phyloP scores from a whole-genome alignment of 2,888 invertebrate species.

The Allygus modestus region DNA sequence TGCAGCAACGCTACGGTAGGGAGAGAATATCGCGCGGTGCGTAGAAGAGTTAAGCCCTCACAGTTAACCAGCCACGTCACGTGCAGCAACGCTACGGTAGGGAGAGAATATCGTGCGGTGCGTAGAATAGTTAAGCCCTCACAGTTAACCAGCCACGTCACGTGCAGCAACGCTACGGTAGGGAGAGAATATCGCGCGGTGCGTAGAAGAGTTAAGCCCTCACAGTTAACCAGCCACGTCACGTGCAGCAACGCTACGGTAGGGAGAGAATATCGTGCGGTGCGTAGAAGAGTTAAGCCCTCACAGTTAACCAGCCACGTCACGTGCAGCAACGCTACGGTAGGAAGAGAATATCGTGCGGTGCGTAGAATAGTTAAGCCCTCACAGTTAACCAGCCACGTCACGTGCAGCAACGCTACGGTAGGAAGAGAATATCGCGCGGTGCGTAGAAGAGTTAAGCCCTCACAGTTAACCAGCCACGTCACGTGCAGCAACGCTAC shows the following conservation, averaged over 20 bases:
- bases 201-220: neutral
- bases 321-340: no score
- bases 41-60: neutral
- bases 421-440: neutral
- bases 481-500: no score
- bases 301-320: neutral
- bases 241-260: no score
- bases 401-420: no score
- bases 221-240: neutral
- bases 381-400: neutral
- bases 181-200: neutral
- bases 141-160: no score
- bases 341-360: neutral
- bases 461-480: neutral
- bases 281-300: neutral
- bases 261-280: neutral
- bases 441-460: neutral
- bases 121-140: neutral
- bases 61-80: no score
- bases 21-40: neutral
- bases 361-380: neutral
- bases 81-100: no score
- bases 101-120: neutral
- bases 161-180: no score
- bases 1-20: no score